Conservation (phyloP, 2,113 vertebrate species). For the Scartelaos histophorus region DNA sequence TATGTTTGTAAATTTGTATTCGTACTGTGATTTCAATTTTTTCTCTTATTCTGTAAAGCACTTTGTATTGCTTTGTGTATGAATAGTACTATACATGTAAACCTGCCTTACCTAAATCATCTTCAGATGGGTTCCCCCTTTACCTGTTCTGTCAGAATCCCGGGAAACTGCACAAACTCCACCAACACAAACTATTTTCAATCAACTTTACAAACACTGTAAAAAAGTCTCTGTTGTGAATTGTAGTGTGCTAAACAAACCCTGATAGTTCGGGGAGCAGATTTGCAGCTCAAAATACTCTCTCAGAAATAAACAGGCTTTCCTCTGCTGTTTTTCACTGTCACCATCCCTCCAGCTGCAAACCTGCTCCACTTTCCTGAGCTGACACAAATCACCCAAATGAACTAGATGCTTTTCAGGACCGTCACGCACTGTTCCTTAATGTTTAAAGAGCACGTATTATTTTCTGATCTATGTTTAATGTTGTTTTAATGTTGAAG, state of each 20-base stretch:
- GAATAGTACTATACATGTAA: too few relatives aligned
- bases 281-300: not conserved
- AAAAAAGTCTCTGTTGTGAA: not conserved
- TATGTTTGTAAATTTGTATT: too few relatives aligned
- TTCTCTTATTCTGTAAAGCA: too few relatives aligned
- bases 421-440: not conserved
- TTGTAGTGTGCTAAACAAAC: not conserved
- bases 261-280: not conserved
- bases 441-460: not conserved
- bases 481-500: too few relatives aligned
- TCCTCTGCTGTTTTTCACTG: conserved; percentile 1
- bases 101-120: too few relatives aligned
- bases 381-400: conserved; percentile 8
- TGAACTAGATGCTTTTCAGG: not conserved
- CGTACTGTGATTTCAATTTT: too few relatives aligned
- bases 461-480: too few relatives aligned
- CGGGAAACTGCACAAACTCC: not conserved
- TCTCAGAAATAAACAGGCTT: not conserved
- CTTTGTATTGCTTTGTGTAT: too few relatives aligned
- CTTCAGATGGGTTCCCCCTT: too few relatives aligned
- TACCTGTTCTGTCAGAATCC: not conserved
- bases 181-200: not conserved
- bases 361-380: not conserved
- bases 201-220: not conserved
- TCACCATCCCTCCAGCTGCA: not conserved